Evolutionary conservation across 2,797 vertebrate genomes (phyloP).

Genomic region (Phoebastria nigripes): DNA sequence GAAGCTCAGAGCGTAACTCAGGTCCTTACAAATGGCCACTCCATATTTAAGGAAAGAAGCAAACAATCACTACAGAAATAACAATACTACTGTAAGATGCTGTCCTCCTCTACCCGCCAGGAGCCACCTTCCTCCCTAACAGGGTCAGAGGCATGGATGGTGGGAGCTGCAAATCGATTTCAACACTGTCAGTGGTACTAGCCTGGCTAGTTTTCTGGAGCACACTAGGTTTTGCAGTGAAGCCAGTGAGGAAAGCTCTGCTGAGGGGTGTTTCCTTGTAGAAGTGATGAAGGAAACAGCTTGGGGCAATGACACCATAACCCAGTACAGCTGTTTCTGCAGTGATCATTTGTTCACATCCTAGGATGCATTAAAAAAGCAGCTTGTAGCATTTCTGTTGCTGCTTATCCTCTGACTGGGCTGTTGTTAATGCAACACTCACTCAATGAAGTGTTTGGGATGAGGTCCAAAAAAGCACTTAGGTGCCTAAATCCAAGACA

Average conservation of each 20-base stretch:
- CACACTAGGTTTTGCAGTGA: not conserved
- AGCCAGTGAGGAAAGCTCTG: not conserved
- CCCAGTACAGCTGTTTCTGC: slow-evolving; percentile 30
- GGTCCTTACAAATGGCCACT: not conserved
- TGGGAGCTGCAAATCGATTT: not conserved
- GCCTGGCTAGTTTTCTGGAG: not conserved
- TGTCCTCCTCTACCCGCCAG: not conserved
- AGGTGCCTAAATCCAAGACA: slow-evolving; percentile 44
- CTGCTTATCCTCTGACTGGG: slow-evolving; percentile 16
- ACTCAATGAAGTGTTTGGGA: slow-evolving; percentile 62
- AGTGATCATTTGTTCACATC: slow-evolving; percentile 7
- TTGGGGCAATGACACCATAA: not conserved
- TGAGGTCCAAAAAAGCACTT: slow-evolving; percentile 45
- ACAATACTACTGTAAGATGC: not conserved
- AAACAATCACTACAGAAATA: not conserved
- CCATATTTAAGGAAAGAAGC: not conserved
- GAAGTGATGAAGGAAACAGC: not conserved
- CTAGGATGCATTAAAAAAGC: not conserved
- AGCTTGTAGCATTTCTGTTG: slow-evolving; percentile 33
- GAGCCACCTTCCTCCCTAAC: not conserved
- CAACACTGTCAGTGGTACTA: not conserved
- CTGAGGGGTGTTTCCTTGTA: not conserved
- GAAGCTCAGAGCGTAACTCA: not conserved
- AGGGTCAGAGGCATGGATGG: not conserved
- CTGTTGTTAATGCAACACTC: slow-evolving; percentile 43